Conservation (phyloP, 2,113 vertebrate genomes). For the Catharus bicknelli region DNA sequence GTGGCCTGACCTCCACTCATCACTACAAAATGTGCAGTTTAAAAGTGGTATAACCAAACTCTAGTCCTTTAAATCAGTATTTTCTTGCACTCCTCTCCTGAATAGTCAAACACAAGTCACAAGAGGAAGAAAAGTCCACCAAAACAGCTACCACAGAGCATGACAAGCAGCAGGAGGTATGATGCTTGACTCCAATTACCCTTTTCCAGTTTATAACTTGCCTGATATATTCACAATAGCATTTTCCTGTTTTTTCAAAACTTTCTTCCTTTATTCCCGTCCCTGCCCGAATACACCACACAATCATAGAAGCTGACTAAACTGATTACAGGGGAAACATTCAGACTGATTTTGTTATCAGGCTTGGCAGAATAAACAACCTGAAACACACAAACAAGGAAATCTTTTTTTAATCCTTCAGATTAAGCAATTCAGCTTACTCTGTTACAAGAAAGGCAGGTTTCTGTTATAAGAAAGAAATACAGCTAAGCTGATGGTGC, state of each 20-base stretch:
- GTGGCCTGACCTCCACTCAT: background rate
- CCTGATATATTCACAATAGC: conserved; percentile 3
- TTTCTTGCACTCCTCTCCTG: background rate
- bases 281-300: background rate
- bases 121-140: background rate
- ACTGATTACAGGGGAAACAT: conserved; percentile 25
- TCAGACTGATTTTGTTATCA: background rate
- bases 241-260: conserved; percentile 57
- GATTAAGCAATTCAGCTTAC: background rate
- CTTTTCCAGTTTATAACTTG: background rate
- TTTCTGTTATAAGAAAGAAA: background rate
- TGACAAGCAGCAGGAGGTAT: background rate
- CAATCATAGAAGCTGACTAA: conserved; percentile 56
- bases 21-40: background rate
- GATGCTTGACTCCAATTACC: background rate
- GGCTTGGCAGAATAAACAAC: conserved; percentile 32
- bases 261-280: conserved; percentile 39
- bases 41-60: background rate
- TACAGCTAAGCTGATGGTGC: background rate
- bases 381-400: conserved; percentile 32
- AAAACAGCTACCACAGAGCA: background rate
- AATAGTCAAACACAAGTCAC: background rate
- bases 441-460: background rate
- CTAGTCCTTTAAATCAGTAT: background rate
- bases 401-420: conserved; percentile 26